Conservation (phyloP, 2,888 invertebrate species). For the Hypolimnas misippus region DNA sequence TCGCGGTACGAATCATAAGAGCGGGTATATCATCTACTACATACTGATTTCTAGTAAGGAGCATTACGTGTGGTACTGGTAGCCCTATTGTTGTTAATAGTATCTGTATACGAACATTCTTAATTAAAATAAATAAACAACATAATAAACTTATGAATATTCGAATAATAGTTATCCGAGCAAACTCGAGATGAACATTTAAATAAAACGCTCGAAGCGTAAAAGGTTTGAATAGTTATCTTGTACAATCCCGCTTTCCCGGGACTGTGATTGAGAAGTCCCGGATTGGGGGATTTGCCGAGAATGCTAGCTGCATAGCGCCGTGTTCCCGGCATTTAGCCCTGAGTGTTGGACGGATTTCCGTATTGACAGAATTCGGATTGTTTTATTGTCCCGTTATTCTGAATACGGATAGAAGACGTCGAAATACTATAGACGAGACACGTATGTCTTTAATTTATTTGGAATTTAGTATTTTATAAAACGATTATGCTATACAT, state of each 20-base stretch:
- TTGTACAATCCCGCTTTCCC: conserved; percentile 50
- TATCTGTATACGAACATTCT: neutral
- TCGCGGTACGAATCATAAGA: too few species aligned
- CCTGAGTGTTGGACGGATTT: conserved; percentile 48
- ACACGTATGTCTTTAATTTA: too few species aligned
- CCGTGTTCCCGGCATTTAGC: conserved; percentile 47
- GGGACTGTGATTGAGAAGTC: conserved; percentile 57
- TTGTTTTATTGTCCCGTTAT: conserved; percentile 47
- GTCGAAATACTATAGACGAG: too few species aligned
- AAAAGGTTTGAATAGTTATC: conserved; percentile 38
- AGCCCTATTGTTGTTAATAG: neutral
- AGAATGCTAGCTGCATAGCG: conserved; percentile 50
- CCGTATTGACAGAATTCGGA: conserved; percentile 55
- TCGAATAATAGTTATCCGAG: neutral
- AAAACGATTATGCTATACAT: too few species aligned
- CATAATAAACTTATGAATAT: neutral
- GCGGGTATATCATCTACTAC: too few species aligned
- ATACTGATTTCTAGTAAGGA: too few species aligned
- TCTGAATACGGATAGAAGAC: conserved; percentile 10
- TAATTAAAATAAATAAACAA: neutral
- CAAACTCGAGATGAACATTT: conserved; percentile 17
- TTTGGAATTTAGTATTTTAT: too few species aligned
- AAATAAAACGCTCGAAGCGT: conserved; percentile 30
- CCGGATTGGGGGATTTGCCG: conserved; percentile 53
- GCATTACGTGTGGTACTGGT: too few species aligned